Evolutionary conservation across 1,140 invertebrate species (phyloP), one percentile per base, ranked within the genome.

Genomic region (Planococcus citri): DNA sequence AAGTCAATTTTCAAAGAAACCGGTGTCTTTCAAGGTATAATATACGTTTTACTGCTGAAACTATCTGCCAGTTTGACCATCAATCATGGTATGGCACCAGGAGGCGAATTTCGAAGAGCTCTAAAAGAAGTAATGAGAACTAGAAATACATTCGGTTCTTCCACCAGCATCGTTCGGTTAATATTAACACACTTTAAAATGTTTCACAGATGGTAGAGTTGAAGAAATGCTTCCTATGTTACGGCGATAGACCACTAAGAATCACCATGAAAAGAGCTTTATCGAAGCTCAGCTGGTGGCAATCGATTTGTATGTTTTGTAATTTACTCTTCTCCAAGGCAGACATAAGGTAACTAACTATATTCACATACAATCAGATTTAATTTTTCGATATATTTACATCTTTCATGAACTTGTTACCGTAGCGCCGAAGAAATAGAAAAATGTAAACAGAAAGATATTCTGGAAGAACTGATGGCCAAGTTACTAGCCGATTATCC

Each of bases 1-100:
- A 72, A 70, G 27, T 70, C 73, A 10, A 85, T 83, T 22, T 84
- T 92, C 71, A 83, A 83, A 73, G 82, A 86, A 71, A 86, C 87
- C 78, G 89, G 89, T 17, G 75, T 86, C 6, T 85, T 94, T 68
- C 94, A 95, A 81, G 95, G 95, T 12, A 78, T 97, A 14, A 86
- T 98, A 80, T 93, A 97, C 76, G 83, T 97, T 57, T 78, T 98
- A 41, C 79, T 98, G 69, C 78, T 98, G 2, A 93, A 89, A 77
- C 87, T 97, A 84, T 94, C 93, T 38, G 94, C 95, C 8, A 88
- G 94, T 78, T 82, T 98, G 68, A 95, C 95, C 0, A 90, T 92
- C 76, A 86, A 97, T 79, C 81, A 98, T 21, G 95, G 94, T 38
- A 95, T 98, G 88, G 94, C 94, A n/a, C 96, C 96, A 0, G 96